Conservation (phyloP, 2,113 vertebrate species). For the Tetrax tetrax region DNA sequence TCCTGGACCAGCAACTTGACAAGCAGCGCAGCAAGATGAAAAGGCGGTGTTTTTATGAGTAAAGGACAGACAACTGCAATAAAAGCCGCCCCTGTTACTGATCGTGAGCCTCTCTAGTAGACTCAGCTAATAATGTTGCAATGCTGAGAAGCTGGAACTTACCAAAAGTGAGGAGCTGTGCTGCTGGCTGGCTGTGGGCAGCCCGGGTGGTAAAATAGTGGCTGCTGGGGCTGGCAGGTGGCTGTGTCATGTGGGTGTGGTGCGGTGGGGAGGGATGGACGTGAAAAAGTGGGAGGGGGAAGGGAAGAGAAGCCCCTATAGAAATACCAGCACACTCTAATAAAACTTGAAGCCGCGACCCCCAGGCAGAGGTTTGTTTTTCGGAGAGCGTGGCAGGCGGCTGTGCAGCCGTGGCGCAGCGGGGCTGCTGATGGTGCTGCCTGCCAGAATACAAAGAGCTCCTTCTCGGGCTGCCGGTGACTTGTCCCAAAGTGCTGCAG, state of each 20-base stretch:
- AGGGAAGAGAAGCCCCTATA: neutral
- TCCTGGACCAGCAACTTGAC: neutral
- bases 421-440: neutral
- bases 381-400: fast-evolving
- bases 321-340: neutral
- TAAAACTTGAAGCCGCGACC: neutral
- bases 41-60: neutral
- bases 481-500: neutral
- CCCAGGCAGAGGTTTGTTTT: neutral
- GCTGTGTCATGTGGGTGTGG: fast-evolving
- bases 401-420: fast-evolving
- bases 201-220: fast-evolving
- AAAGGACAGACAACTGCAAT: neutral
- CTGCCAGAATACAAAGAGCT: neutral
- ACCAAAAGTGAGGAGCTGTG: neutral
- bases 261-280: neutral
- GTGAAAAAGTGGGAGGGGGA: neutral
- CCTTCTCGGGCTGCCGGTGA: neutral
- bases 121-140: neutral
- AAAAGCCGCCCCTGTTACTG: neutral
- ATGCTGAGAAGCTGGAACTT: neutral
- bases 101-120: fast-evolving
- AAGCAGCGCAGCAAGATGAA: neutral
- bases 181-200: neutral
- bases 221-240: neutral